Conservation (phyloP, 2,888 invertebrate genomes). For the Coremacera marginata region DNA sequence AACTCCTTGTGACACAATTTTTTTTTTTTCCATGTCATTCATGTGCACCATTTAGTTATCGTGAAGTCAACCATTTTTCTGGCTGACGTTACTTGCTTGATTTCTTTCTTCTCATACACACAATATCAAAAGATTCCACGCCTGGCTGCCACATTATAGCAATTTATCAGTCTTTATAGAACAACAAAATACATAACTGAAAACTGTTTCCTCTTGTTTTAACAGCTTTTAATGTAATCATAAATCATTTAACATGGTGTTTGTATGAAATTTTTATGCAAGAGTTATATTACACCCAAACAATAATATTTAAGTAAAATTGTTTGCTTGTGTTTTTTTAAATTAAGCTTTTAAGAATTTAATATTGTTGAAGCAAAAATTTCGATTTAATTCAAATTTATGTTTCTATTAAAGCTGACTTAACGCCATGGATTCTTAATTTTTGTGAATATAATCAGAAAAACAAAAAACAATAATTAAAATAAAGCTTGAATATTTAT, state of each 20-base stretch:
- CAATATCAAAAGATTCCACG: conserved; percentile 61
- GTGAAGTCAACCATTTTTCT: conserved; percentile 24
- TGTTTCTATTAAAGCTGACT: no score
- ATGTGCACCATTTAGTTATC: not conserved
- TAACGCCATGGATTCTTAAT: no score
- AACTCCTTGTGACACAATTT: not conserved
- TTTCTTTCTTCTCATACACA: conserved; percentile 44
- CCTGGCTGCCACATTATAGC: conserved; percentile 60
- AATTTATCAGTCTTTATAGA: conserved; percentile 55
- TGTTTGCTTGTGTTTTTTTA: no score
- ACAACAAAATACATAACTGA: not conserved
- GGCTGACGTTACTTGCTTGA: conserved; percentile 14
- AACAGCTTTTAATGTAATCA: not conserved
- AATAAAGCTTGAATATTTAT: no score
- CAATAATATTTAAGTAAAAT: no score
- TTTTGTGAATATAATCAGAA: no score
- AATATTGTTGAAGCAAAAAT: no score
- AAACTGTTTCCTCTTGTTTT: not conserved
- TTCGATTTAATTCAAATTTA: no score
- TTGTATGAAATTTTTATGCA: no score
- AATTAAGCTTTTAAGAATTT: no score
- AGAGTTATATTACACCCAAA: no score
- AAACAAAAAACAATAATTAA: no score
- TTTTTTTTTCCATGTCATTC: not conserved
- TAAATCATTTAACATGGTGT: not conserved